A percentile compares a stretch with the other conserved stretches of the same genome.
phyloP scores from a whole-genome alignment of 2,113 vertebrate species.

The Eidolon helvum region DNA sequence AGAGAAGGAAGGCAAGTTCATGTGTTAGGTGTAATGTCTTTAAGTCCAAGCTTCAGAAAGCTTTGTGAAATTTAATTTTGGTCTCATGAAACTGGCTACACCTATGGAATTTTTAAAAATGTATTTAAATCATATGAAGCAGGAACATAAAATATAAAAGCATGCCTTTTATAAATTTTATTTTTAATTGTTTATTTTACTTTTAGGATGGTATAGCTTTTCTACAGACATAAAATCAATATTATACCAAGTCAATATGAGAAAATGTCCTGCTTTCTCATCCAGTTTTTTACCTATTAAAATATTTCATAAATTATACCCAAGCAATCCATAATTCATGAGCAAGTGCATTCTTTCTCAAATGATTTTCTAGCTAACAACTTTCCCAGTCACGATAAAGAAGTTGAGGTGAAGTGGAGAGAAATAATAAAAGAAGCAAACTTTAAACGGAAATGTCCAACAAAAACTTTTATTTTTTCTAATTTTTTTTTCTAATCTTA shows the following conservation, averaged over 20 bases:
- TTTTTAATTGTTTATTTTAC: background rate
- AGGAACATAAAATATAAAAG: background rate
- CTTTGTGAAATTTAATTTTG: conserved; percentile 7
- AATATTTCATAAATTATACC: background rate
- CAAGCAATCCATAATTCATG: background rate
- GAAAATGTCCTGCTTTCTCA: background rate
- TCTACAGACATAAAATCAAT: background rate
- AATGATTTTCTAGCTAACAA: background rate
- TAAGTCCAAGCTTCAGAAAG: background rate
- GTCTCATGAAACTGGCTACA: background rate
- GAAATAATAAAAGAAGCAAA: background rate
- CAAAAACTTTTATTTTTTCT: background rate
- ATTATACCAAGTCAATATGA: background rate
- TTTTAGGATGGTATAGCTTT: background rate
- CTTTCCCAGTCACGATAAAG: background rate
- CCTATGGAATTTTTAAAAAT: background rate
- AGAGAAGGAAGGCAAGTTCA: background rate
- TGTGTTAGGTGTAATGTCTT: background rate
- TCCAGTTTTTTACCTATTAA: background rate
- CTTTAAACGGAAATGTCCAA: background rate
- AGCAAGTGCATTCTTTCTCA: background rate
- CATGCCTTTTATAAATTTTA: background rate
- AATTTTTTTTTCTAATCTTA: background rate
- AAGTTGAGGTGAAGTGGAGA: background rate
- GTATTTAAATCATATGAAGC: background rate